A percentile compares a stretch with the other conserved stretches of the same genome.
These are phyloP conservation scores for Hippocampus abdominalis DNA, from an alignment of 2,113 vertebrate species.

Conservation along the genomic window DNA sequence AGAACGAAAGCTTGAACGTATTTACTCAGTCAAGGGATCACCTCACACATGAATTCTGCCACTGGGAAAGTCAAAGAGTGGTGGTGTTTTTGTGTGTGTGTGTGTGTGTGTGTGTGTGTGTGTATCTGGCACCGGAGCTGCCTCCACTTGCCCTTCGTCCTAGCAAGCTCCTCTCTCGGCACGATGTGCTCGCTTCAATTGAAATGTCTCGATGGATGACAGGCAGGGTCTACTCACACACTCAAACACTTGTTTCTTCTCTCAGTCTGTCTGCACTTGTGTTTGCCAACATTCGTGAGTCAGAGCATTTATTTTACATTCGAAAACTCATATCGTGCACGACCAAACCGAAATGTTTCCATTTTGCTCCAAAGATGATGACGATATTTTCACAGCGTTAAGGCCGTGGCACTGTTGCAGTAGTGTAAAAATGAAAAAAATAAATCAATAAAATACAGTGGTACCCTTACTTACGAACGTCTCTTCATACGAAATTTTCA, in stretches of 20 bases:
- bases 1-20: slow-evolving; percentile 38
- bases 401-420: too few species aligned
- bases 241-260: background rate
- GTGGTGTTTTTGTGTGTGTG: slow-evolving; percentile 14
- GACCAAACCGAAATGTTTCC: too few species aligned
- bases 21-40: slow-evolving; percentile 8
- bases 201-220: slow-evolving; percentile 1
- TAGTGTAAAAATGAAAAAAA: too few species aligned
- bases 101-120: too few species aligned
- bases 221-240: background rate
- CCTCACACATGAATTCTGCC: background rate
- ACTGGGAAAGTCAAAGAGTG: background rate
- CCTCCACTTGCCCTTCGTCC: background rate
- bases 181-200: background rate
- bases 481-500: too few species aligned
- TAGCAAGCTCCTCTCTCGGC: background rate
- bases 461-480: too few species aligned
- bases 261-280: background rate
- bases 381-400: too few species aligned
- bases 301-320: background rate
- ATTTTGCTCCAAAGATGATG: too few species aligned
- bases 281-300: background rate
- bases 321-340: too few species aligned
- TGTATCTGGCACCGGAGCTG: background rate
- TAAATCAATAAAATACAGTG: too few species aligned